A percentile compares a stretch with the other conserved stretches of the same genome.
These are phyloP conservation scores for Esox lucius DNA, from an alignment of 2,797 vertebrate genomes.

Conservation along the genomic window DNA sequence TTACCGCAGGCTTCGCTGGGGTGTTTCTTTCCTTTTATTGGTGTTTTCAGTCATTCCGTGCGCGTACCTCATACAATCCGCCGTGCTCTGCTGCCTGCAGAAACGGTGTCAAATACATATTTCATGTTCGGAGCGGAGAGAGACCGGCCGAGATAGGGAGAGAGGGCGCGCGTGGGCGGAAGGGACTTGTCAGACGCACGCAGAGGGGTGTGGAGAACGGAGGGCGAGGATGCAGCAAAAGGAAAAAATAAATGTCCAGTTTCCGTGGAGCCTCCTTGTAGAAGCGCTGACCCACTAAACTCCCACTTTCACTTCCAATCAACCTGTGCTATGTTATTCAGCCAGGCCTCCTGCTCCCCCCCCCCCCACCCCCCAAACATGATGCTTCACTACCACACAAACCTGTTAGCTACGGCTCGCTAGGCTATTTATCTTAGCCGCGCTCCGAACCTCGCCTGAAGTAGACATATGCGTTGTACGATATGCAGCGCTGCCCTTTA, in stretches of 20 bases:
- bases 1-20: background rate
- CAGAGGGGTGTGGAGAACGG: background rate
- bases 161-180: background rate
- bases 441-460: background rate
- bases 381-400: background rate
- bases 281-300: constrained; percentile 26
- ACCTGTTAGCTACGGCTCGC: background rate
- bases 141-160: background rate
- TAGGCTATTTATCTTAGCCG: background rate
- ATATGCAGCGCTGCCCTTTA: no score
- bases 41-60: background rate
- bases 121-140: background rate
- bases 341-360: no score
- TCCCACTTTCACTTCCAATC: background rate
- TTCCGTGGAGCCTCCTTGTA: constrained; percentile 20
- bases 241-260: background rate
- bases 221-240: background rate
- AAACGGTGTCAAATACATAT: constrained; percentile 9
- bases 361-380: no score
- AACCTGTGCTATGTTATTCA: background rate
- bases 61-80: background rate
- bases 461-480: background rate
- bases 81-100: background rate
- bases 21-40: background rate
- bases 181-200: constrained; percentile 5